Percentiles rank a stretch among this genome's conserved stretches.
phyloP scores from a whole-genome alignment of 2,113 vertebrate species.

The Semnornis frantzii region DNA sequence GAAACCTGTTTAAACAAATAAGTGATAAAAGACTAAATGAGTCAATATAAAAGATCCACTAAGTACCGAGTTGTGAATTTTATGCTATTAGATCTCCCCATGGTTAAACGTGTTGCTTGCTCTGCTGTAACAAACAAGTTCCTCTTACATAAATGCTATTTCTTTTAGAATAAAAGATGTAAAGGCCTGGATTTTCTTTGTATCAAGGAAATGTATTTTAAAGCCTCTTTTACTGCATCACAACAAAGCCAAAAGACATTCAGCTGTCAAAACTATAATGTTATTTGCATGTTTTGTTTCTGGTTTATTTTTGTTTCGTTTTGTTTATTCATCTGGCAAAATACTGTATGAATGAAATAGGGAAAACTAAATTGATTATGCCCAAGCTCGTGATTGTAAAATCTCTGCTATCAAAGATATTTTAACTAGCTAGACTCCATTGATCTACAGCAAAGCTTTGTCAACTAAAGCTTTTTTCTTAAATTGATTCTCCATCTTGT shows the following conservation, averaged over 20 bases:
- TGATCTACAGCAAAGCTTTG: slow-evolving; percentile 79
- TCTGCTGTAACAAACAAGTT: not conserved
- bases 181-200: not conserved
- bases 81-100: slow-evolving; percentile 9
- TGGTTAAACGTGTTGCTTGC: slow-evolving; percentile 19
- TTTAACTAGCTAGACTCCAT: slow-evolving; percentile 77
- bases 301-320: no score
- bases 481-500: slow-evolving; percentile 83
- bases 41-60: slow-evolving; percentile 24
- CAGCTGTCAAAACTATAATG: slow-evolving; percentile 9
- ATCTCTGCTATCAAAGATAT: slow-evolving; percentile 62
- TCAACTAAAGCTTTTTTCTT: slow-evolving; percentile 77
- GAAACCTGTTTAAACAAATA: slow-evolving; percentile 68
- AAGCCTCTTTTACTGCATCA: not conserved
- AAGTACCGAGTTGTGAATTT: slow-evolving; percentile 22
- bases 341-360: not conserved
- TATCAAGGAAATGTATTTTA: slow-evolving; percentile 16
- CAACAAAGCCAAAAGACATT: slow-evolving; percentile 36
- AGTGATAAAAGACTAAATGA: slow-evolving; percentile 58
- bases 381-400: slow-evolving; percentile 46
- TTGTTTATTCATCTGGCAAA: slow-evolving; percentile 23
- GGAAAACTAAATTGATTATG: slow-evolving; percentile 34
- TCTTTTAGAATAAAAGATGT: slow-evolving; percentile 16
- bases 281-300: not conserved
- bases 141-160: slow-evolving; percentile 12